phyloP scores from a whole-genome alignment of 2,888 invertebrate species.

The Meiosimyza platycephala region DNA sequence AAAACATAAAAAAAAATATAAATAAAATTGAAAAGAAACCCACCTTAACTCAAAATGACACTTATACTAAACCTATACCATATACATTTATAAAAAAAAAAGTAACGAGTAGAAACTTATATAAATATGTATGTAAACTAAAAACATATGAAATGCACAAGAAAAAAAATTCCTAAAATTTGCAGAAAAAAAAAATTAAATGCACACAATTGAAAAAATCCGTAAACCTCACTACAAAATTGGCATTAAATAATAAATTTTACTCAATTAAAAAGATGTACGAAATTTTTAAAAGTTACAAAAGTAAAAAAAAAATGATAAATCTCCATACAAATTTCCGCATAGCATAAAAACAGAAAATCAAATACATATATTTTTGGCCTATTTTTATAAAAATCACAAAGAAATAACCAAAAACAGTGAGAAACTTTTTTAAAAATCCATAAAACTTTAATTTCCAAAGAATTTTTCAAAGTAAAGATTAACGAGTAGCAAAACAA shows the following conservation, averaged over 20 bases:
- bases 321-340: neutral
- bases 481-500: slow-evolving; percentile 33
- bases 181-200: neutral
- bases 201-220: too few species aligned
- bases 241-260: too few species aligned
- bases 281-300: too few species aligned
- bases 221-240: too few species aligned
- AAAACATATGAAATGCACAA: slow-evolving; percentile 33
- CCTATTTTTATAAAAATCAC: slow-evolving; percentile 29
- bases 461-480: slow-evolving; percentile 22
- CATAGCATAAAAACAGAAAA: slow-evolving; percentile 43
- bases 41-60: slow-evolving; percentile 19
- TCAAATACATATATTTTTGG: slow-evolving; percentile 36
- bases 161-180: slow-evolving; percentile 2
- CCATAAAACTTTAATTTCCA: too few species aligned
- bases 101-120: slow-evolving; percentile 20
- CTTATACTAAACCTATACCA: slow-evolving; percentile 5
- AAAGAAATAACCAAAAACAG: slow-evolving; percentile 40
- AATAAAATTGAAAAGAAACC: slow-evolving; percentile 36
- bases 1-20: slow-evolving; percentile 3
- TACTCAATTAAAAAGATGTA: too few species aligned
- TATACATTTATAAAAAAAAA: slow-evolving; percentile 5
- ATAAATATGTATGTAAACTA: slow-evolving; percentile 27
- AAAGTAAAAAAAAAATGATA: too few species aligned
- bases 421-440: slow-evolving; percentile 41